Percentiles rank a stretch among this genome's conserved stretches.
These are phyloP conservation scores for Cettia cetti DNA, from an alignment of 2,113 vertebrate species.

Conservation along the genomic window DNA sequence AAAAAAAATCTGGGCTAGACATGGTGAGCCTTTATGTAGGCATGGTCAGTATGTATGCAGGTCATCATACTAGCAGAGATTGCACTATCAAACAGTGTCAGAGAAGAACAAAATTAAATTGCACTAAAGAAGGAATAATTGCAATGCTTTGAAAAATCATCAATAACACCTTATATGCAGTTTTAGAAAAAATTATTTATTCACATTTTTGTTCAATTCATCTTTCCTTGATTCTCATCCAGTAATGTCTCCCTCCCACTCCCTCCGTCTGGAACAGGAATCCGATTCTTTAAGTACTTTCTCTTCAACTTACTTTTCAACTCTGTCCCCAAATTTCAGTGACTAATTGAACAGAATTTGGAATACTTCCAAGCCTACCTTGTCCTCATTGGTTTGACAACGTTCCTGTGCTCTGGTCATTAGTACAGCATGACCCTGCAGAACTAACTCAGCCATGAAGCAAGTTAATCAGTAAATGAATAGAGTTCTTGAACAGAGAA, in stretches of 20 bases:
- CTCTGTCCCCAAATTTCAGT: constrained; percentile 37
- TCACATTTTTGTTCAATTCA: not conserved
- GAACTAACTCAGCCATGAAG: constrained; percentile 68
- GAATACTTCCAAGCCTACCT: constrained; percentile 50
- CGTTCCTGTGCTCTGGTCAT: constrained; percentile 37
- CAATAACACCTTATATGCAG: not conserved
- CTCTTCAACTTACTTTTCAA: constrained; percentile 35
- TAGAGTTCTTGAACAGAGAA: constrained; percentile 46
- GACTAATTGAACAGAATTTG: constrained; percentile 57
- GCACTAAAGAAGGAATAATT: not conserved
- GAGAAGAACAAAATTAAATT: not conserved
- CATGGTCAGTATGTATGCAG: not conserved
- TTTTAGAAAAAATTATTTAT: not conserved
- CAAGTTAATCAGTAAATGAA: constrained; percentile 72
- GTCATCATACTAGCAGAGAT: not conserved
- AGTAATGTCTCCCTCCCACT: not conserved
- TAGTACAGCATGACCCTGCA: constrained; percentile 56
- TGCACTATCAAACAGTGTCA: not conserved
- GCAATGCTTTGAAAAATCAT: not conserved
- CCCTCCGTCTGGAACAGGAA: not conserved
- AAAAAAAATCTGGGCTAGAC: not conserved
- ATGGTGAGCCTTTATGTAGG: not conserved
- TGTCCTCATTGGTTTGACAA: constrained; percentile 44
- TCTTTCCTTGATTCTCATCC: not conserved
- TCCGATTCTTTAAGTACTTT: not conserved